Base-by-base conservation (phyloP, 2,797 vertebrate genomes). In the Otus scops region DNA sequence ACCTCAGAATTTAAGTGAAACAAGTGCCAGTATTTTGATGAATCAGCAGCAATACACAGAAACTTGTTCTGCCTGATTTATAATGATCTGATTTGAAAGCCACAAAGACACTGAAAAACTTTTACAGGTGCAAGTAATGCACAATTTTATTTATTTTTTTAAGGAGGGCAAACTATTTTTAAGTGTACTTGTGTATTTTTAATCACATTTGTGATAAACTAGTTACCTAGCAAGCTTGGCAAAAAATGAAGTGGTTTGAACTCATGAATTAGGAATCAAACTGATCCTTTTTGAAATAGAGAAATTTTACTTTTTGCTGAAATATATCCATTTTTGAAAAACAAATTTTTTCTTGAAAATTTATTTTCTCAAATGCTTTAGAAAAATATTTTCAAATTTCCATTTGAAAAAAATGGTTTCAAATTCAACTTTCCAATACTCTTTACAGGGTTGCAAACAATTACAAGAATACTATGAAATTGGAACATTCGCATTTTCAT, bases 1-100 rank as follows among this genome's bases (percentile, higher is more conserved):
- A 76, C 8, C 10, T 64, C 50, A 47, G 27, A 18, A 45, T 22
- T 41, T 3, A 43, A 57, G 38, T 32, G 36, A 56, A 78, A 51
- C 11, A 54, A 76, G 79, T 2, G 12, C 10, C 0, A 0, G 17
- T 12, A 45, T 28, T 73, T 54, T 41, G 54, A 30, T 17, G 19
- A 80, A 69, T 59, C 60, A 50, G 7, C 38, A 84, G 32, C 57
- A 41, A 32, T 2, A 22, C 28, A 21, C 4, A 34, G 17, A 74
- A 67, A 56, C 9, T 18, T n/a, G 45, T 68, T 61, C 36, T 68
- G 24, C 16, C 30, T 11, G 17, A 8, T 61, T 79, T 69, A 36
- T 32, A 76, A 3, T 26, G 18, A 11, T 50, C 45, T 71, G 23
- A 39, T 21, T 48, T 68, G 32, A 92, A 88, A 92, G 64, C 11